Evolutionary conservation across 2,888 invertebrate species (phyloP).

Genomic region (Acanthopleura granulata): DNA sequence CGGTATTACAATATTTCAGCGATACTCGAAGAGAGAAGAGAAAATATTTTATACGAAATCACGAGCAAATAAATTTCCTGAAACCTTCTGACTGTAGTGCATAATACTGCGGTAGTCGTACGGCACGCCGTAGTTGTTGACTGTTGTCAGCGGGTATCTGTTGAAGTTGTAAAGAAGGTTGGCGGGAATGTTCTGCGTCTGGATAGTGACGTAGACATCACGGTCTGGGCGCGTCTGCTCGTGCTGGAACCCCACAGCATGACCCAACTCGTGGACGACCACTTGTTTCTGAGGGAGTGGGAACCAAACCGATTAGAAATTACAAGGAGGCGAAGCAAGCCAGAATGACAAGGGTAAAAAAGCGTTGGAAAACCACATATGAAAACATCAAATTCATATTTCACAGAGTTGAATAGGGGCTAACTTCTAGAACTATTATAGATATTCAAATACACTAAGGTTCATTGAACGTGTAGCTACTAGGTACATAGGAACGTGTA

Average conservation of each 20-base stretch:
- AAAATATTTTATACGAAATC: no score
- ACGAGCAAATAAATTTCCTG: not conserved
- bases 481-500: no score
- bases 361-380: no score
- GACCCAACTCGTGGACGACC: slow-evolving; percentile 27
- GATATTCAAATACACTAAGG: no score
- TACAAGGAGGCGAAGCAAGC: no score
- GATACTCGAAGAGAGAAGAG: no score
- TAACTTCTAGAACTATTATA: no score
- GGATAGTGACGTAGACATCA: slow-evolving; percentile 24
- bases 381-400: no score
- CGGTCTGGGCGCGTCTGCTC: slow-evolving; percentile 30
- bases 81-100: slow-evolving; percentile 26
- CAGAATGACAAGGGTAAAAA: no score
- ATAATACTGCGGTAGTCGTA: slow-evolving; percentile 30
- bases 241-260: slow-evolving; percentile 31
- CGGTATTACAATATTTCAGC: no score
- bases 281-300: slow-evolving; percentile 22
- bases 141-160: slow-evolving; percentile 17
- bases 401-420: no score
- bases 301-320: not conserved
- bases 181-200: slow-evolving; percentile 20
- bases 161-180: slow-evolving; percentile 25
- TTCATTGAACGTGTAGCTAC: no score
- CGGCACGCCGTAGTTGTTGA: slow-evolving; percentile 23